A percentile compares a stretch with the other conserved stretches of the same genome.
Evolutionary conservation across 2,888 invertebrate genomes (phyloP).

Genomic region (Balanococcus diminutus): DNA sequence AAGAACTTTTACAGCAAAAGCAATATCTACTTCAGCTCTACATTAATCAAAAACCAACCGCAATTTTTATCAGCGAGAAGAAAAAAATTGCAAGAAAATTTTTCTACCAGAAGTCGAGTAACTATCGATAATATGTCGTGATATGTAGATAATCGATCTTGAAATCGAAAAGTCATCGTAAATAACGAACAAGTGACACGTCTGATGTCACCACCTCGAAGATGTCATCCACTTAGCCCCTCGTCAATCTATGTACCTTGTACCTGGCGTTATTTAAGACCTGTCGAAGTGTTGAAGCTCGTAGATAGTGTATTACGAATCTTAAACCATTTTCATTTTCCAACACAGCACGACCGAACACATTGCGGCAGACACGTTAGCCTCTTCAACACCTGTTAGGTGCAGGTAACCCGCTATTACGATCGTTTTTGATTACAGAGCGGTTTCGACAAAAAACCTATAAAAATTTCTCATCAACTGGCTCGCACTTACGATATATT

Average conservation of each 20-base stretch:
- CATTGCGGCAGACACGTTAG: conserved; percentile 16
- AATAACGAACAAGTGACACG: background rate
- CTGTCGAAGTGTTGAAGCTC: background rate
- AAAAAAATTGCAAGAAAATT: background rate
- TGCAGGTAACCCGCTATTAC: conserved; percentile 45
- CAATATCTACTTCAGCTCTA: conserved; percentile 50
- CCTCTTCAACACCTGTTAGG: conserved; percentile 43
- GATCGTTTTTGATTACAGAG: conserved; percentile 42
- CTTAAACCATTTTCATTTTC: background rate
- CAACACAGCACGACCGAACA: conserved; percentile 21
- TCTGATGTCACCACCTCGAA: background rate
- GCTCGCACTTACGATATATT: conserved; percentile 42
- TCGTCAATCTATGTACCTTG: too few species aligned
- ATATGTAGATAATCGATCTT: background rate
- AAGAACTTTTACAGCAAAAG: conserved; percentile 50
- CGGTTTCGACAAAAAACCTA: conserved; percentile 45
- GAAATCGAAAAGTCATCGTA: background rate
- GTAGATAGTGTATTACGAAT: background rate
- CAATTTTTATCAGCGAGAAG: background rate
- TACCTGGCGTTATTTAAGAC: background rate
- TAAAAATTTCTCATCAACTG: conserved; percentile 38
- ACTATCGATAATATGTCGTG: background rate
- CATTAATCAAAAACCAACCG: conserved; percentile 50
- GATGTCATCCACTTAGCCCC: too few species aligned
- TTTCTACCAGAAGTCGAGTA: too few species aligned